These are phyloP conservation scores for Protonemura montana DNA, from an alignment of 2,888 invertebrate species.

Conservation along the genomic window DNA sequence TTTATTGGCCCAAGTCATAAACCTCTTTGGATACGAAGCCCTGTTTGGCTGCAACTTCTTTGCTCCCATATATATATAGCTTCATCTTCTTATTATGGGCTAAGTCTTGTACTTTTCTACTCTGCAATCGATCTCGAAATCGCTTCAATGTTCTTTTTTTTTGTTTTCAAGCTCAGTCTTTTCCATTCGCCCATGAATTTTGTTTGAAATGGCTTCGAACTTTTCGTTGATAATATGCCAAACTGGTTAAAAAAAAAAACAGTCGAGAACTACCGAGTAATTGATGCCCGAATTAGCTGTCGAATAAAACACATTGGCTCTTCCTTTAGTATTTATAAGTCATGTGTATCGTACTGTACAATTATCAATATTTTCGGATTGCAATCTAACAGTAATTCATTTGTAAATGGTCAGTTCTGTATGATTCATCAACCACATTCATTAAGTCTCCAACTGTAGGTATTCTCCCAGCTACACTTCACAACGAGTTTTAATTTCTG, in stretches of 20 bases:
- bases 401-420: too few species aligned
- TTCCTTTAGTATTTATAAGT: too few species aligned
- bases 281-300: neutral
- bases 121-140: slow-evolving; percentile 36
- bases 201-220: slow-evolving; percentile 24
- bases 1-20: slow-evolving; percentile 45
- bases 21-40: slow-evolving; percentile 14
- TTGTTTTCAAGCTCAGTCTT: slow-evolving; percentile 25
- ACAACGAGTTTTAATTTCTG: slow-evolving; percentile 48
- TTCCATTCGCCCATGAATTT: slow-evolving; percentile 30
- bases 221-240: slow-evolving; percentile 37
- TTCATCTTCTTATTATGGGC: slow-evolving; percentile 31
- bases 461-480: neutral
- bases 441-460: neutral
- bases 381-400: too few species aligned
- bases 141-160: slow-evolving; percentile 16
- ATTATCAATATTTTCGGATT: too few species aligned
- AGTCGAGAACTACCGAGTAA: neutral
- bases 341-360: too few species aligned
- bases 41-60: slow-evolving; percentile 37
- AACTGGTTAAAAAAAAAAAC: neutral
- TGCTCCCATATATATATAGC: slow-evolving; percentile 30
- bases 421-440: neutral
- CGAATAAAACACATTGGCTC: neutral
- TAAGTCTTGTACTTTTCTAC: slow-evolving; percentile 19